Base-by-base conservation (phyloP, 2,888 invertebrate species). In the Heteromyza rotundicornis region DNA sequence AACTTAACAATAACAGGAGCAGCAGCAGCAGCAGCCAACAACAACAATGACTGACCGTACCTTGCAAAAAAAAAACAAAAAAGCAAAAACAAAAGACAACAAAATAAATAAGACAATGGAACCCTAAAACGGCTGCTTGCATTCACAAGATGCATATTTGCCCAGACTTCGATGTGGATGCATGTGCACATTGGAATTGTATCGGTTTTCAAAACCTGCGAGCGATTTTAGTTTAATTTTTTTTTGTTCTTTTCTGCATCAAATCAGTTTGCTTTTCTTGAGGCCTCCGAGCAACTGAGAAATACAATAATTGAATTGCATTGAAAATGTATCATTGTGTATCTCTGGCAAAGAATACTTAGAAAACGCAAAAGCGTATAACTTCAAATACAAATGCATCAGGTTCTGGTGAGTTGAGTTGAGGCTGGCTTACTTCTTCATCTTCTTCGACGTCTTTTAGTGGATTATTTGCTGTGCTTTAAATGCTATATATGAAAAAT, bases 1-100 rank as follows among this genome's bases (percentile, higher is more conserved):
- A 80, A 80, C 80, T 79, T 79, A 80, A 77, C 76, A 74, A 76
- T 74, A 74, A 77, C 77, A 75, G 77, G 76, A 75, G 77, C 76
- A 77, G 73, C 74, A 75, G 76, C 75, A 61, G 40, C 40, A 54
- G 49, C 60, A n/a, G 14, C 40, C n/a, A n/a, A n/a, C n/a, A 12
- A 5, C 32, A 12, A 12, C 32, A 32, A 12, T 12, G 12, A 32
- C 32, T 32, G 32, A 32, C 12, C 12, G 32, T 32, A 8, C 7
- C 50, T 49, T 12, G 17, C 7, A 12, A 54, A 53, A 54, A 32
- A 35, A 19, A 14, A 27, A 27, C 27, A 27, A 27, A 27, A 5
- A 27, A 27, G 27, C 27, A 27, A 27, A 5, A 27, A 27, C 27
- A 27, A 27, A 5, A 27, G 27, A 27, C 27, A 27, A 27, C 27